Evolutionary conservation across 1,140 invertebrate genomes (phyloP), one percentile per base, ranked within the genome.

Genomic region (Drosophila pallidifrons): DNA sequence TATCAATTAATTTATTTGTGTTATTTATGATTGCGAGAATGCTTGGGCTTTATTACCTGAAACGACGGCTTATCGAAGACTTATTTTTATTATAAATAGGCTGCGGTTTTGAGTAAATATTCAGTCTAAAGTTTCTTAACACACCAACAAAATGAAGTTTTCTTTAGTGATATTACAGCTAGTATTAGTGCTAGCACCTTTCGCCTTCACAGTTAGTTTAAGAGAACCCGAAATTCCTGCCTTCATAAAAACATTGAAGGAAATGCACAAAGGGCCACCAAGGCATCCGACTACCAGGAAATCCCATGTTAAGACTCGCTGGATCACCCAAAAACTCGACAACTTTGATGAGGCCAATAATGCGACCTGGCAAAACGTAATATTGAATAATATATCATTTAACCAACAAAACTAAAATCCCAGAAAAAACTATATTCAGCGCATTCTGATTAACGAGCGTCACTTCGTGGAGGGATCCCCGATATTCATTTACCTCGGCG

Each of bases 281-380:
- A n/a, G 57, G 1, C 28, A 54, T 2, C n/a, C 28, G 1, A 13
- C 16, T 5, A 47, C 5, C 4, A 35, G 13, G 2, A 57, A 82
- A 6, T 13, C 72, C n/a, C 75, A 72, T 54, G 76, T 81, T 1
- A 28, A 78, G 43, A 78, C 75, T 10, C 72, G 75, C 1, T 89
- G 76, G 81, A 70, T 92, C 20, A 72, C 51, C 2, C 91, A 91
- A 15, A 78, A 68, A 41, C 77, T 97, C 11, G 96, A 97, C 86
- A 95, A 97, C 91, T 97, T 96, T 75, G 94, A 96, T 91, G 93
- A 94, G 1, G 93, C 93, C 1, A 95, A 96, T 75, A 91, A 91
- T 11, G 91, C 93, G 28, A 95, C 94, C 5, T 97, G 95, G 95
- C 67, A 92, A 63, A 96, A 97, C 94, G 91, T 92, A 59, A 71